Percentiles rank a stretch among this genome's conserved stretches.
phyloP scores from a whole-genome alignment of 2,113 vertebrate genomes.

The Oryzias curvinotus region DNA sequence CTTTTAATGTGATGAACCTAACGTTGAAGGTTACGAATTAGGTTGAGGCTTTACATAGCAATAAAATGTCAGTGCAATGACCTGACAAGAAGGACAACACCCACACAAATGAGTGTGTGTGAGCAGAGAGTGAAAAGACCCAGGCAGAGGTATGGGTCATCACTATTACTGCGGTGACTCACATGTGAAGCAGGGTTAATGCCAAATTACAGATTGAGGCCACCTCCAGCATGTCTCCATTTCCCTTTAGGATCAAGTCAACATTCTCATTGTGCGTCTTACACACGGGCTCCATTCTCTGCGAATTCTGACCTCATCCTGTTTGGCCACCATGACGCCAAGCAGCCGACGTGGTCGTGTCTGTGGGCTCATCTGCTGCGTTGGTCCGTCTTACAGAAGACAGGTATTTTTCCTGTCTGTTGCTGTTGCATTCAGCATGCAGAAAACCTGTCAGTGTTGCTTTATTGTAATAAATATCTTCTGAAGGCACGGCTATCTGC shows the following conservation, averaged over 20 bases:
- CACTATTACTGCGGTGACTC: constrained; percentile 23
- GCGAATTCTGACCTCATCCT: constrained; percentile 1
- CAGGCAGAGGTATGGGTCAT: constrained; percentile 17
- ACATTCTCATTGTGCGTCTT: constrained; percentile 2
- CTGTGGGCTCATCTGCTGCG: constrained; percentile 17
- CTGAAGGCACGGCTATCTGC: constrained; percentile 39
- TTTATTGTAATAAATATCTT: constrained; percentile 60
- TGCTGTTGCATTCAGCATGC: constrained; percentile 19
- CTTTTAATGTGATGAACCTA: too few relatives aligned
- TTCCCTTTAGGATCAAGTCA: constrained; percentile 7
- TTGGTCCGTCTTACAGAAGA: not conserved
- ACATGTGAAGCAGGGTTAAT: constrained; percentile 28
- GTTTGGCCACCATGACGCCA: not conserved
- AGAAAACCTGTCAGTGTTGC: constrained; percentile 27
- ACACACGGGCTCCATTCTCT: not conserved
- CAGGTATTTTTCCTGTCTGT: not conserved
- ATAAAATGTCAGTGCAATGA: too few relatives aligned
- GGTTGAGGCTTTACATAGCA: too few relatives aligned
- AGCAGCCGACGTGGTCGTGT: constrained; percentile 21
- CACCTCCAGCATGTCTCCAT: not conserved
- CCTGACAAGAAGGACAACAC: too few relatives aligned
- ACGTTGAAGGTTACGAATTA: too few relatives aligned
- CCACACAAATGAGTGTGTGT: not conserved
- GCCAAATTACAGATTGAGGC: constrained; percentile 34
- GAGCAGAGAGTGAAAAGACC: constrained; percentile 8